Evolutionary conservation across 2,113 vertebrate genomes (phyloP).

Genomic region (Ictalurus furcatus): DNA sequence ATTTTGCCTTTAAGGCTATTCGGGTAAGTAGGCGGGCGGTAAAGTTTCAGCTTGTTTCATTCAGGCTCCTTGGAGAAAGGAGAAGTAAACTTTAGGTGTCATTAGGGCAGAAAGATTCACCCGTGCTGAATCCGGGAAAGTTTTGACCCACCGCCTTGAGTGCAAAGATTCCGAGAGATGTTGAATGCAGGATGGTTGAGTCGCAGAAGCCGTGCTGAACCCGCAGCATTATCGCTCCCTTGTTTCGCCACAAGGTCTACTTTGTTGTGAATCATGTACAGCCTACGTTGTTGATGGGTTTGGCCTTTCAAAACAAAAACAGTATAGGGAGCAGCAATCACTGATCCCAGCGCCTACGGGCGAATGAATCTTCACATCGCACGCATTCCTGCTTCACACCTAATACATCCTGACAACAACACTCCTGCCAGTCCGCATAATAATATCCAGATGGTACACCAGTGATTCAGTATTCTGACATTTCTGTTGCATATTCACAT

Average conservation of each 20-base stretch:
- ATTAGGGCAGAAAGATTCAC: not conserved
- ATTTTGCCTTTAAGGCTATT: not conserved
- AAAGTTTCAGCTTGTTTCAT: conserved; percentile 11
- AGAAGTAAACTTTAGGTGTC: not conserved
- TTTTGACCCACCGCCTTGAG: not conserved
- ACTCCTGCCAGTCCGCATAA: conserved; percentile 66
- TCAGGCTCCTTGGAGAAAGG: not conserved
- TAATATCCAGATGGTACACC: conserved; percentile 71
- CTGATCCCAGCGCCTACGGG: conserved; percentile 40
- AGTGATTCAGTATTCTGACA: conserved; percentile 75
- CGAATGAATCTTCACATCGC: conserved; percentile 57
- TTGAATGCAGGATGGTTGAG: not conserved
- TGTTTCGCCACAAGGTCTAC: conserved; percentile 12
- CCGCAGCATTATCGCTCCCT: not conserved
- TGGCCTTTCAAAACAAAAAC: conserved; percentile 50
- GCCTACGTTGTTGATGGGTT: conserved; percentile 42
- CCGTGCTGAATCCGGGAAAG: conserved; percentile 11
- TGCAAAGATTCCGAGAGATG: not conserved
- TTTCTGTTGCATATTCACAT: conserved; percentile 70
- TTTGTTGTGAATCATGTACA: conserved; percentile 49
- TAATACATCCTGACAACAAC: conserved; percentile 63
- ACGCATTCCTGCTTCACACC: conserved; percentile 54
- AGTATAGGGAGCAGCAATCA: conserved; percentile 35
- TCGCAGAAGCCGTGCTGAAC: not conserved
- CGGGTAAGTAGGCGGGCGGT: conserved; percentile 8